Conservation (phyloP, 2,797 vertebrate species). For the Aselliscus stoliczkanus region DNA sequence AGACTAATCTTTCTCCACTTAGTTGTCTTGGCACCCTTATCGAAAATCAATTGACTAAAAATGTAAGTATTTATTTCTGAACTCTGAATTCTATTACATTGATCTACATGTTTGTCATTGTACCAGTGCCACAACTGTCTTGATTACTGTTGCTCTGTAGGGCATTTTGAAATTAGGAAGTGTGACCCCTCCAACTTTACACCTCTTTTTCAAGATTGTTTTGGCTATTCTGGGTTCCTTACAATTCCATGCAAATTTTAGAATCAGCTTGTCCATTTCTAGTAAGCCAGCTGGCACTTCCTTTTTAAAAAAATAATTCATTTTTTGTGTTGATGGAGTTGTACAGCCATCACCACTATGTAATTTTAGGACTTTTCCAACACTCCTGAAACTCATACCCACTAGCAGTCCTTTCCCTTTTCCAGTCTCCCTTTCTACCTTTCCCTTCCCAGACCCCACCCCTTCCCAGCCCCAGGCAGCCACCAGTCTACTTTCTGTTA, state of each 20-base stretch:
- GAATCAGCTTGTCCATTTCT: background rate
- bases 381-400: background rate
- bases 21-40: constrained; percentile 13
- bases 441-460: background rate
- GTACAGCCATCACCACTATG: background rate
- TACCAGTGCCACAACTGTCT: background rate
- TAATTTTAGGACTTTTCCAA: constrained; percentile 21
- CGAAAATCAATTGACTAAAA: background rate
- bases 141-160: background rate
- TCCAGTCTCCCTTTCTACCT: background rate
- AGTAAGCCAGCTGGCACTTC: background rate
- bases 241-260: background rate
- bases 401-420: background rate
- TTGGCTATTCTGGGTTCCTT: background rate
- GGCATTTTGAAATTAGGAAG: background rate
- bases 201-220: background rate
- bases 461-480: background rate
- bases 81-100: constrained; percentile 7
- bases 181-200: background rate
- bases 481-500: background rate
- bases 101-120: background rate
- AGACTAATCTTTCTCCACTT: background rate
- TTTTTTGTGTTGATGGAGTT: background rate
- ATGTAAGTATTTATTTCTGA: constrained; percentile 14
- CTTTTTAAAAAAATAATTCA: background rate